Evolutionary conservation across 64 coral and sea anemone genomes (phyloP).

Genomic region (Anthopleura sola): DNA sequence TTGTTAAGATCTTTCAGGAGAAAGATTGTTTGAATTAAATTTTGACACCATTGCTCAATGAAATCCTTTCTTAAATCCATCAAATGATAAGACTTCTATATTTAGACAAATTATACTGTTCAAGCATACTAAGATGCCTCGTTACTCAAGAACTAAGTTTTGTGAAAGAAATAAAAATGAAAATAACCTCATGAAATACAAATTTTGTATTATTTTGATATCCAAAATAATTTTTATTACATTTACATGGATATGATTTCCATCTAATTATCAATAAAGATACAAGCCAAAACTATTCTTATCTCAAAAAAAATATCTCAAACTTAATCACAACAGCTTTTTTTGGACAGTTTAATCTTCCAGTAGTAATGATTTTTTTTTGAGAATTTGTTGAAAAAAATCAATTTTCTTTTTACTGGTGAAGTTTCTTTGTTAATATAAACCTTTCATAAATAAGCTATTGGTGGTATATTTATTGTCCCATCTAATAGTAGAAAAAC

Average conservation of each 20-base stretch:
- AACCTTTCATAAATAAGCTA: neutral
- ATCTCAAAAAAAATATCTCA: neutral
- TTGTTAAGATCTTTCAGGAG: no score
- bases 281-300: neutral
- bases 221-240: no score
- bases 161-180: no score
- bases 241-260: neutral
- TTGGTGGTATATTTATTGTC: neutral
- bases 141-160: no score
- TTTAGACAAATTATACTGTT: no score
- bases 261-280: neutral
- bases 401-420: neutral
- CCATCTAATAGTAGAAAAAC: neutral
- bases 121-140: no score
- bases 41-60: no score
- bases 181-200: no score
- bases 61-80: no score
- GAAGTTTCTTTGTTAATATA: neutral
- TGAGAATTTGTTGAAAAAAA: neutral
- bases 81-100: no score
- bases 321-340: neutral
- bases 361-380: neutral
- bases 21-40: no score
- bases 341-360: neutral
- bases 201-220: no score